Base-by-base conservation (phyloP, 2,888 invertebrate species). In the Epinotia brunnichana region DNA sequence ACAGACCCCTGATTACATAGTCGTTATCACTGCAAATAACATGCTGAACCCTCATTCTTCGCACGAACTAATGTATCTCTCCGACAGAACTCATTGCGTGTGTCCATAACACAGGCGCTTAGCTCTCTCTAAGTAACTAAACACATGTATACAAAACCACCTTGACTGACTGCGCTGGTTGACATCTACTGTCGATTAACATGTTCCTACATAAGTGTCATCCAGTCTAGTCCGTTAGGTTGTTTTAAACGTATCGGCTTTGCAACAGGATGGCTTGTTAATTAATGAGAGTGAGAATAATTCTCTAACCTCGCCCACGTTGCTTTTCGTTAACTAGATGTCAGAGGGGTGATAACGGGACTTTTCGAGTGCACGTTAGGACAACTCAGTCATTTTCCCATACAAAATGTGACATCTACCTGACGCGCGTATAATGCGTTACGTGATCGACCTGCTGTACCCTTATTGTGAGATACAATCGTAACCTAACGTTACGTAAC, bases 101-200 rank as follows among this genome's bases (percentile, higher is more conserved):
- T 13, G 62, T 48, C 24, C n/a, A 29, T 53, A 11, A n/a, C 11
- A 5, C 29, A 63, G 63, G 63, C 63, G 63, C 35, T 48, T 63
- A 41, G 10, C 1, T 17, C 13, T 3, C 10, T 60, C 5, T n/a
- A n/a, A 48, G n/a, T n/a, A n/a, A 44, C 44, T 44, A 15, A 48
- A 48, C 48, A 5, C 15, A 48, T 15, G 3, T 41, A 4, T n/a
- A 48, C 48, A 48, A 48, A n/a, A 48, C 5, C 48, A 48, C 5
- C n/a, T n/a, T 1, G n/a, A 48, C 48, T n/a, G 48, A n/a, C 48
- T 7, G 7, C 5, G n/a, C 48, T 48, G n/a, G n/a, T 48, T 3
- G 48, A 48, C n/a, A 48, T n/a, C 48, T 48, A 48, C 48, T n/a
- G 48, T 7, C 13, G 48, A n/a, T n/a, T 0, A n/a, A 1, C 1